Evolutionary conservation across 2,888 invertebrate species (phyloP).

Genomic region (Drosophila birchii): DNA sequence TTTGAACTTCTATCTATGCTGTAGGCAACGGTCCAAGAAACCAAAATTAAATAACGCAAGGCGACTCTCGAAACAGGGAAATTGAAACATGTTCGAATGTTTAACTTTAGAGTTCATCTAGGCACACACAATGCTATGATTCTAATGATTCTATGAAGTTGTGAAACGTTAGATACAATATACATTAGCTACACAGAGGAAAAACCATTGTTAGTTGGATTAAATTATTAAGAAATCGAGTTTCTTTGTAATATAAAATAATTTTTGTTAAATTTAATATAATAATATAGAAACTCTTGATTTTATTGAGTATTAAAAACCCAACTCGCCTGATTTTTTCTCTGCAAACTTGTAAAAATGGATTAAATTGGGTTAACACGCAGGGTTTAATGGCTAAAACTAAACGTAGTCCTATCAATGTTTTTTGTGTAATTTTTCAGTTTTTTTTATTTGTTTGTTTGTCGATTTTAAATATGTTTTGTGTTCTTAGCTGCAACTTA

Average conservation of each 20-base stretch:
- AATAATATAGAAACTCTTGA: neutral
- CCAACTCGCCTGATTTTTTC: constrained; percentile 2
- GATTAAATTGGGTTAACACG: constrained; percentile 42
- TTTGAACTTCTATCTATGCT: constrained; percentile 13
- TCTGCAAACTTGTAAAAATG: constrained; percentile 22
- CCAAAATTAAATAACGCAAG: constrained; percentile 23
- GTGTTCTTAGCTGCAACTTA: constrained; percentile 33
- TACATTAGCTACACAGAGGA: constrained; percentile 19
- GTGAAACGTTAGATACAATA: constrained; percentile 35
- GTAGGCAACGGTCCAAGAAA: constrained; percentile 4
- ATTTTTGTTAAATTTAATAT: neutral
- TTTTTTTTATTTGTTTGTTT: constrained; percentile 24
- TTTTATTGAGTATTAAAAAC: neutral
- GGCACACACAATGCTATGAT: constrained; percentile 27
- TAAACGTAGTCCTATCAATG: constrained; percentile 21
- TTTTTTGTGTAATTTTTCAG: constrained; percentile 16
- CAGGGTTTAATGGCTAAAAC: constrained; percentile 22
- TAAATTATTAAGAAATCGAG: neutral
- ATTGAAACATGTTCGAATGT: constrained; percentile 85
- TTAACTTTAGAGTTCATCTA: constrained; percentile 30
- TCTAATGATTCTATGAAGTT: constrained; percentile 27
- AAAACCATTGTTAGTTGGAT: constrained; percentile 6
- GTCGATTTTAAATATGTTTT: constrained; percentile 2
- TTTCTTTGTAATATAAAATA: neutral
- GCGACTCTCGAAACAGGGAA: constrained; percentile 66